These are phyloP conservation scores for Protobothrops flavoviridis DNA, from an alignment of 2,113 vertebrate genomes.

Conservation along the genomic window DNA sequence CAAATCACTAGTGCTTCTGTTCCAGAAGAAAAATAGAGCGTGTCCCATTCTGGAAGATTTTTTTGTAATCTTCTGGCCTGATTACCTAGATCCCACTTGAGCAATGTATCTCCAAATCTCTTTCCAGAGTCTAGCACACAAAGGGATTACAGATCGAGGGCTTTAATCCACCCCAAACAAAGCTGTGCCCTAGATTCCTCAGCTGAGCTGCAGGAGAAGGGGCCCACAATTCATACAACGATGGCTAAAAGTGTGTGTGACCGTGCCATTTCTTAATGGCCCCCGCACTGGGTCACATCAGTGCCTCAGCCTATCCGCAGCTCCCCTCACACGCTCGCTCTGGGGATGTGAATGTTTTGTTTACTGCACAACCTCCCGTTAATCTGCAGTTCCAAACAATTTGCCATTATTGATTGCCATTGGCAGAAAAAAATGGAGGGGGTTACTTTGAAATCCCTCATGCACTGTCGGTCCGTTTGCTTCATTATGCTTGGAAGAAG, in stretches of 20 bases:
- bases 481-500: background rate
- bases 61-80: conserved; percentile 49
- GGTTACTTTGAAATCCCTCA: conserved; percentile 8
- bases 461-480: background rate
- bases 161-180: conserved; percentile 50
- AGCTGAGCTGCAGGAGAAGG: conserved; percentile 35
- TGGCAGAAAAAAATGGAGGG: background rate
- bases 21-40: conserved; percentile 14
- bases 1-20: background rate
- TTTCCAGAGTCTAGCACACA: conserved; percentile 48
- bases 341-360: conserved; percentile 41
- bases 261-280: background rate
- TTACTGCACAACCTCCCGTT: conserved; percentile 24
- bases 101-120: conserved; percentile 52
- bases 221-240: background rate
- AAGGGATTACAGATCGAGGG: conserved; percentile 47
- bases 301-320: background rate
- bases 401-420: conserved; percentile 3
- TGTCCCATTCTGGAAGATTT: conserved; percentile 56
- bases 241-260: background rate
- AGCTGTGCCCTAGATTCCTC: conserved; percentile 33
- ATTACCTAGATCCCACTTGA: conserved; percentile 55
- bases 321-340: background rate
- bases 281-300: background rate
- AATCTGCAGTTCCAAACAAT: conserved; percentile 32